These are phyloP conservation scores for Mormyrops boulengeri DNA, from an alignment of 2,797 vertebrate species.

Conservation along the genomic window DNA sequence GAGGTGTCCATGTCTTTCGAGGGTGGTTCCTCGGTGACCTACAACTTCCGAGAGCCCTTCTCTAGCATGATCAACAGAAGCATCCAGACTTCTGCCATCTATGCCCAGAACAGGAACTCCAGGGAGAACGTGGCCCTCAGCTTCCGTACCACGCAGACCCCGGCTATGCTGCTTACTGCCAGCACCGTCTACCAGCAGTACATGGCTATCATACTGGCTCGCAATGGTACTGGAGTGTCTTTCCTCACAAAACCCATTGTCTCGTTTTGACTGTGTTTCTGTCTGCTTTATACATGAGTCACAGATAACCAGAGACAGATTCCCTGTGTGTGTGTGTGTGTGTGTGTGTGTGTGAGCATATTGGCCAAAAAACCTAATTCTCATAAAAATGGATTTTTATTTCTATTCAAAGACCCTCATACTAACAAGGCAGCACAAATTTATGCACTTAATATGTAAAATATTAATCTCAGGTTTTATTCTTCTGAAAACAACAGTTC, in stretches of 20 bases:
- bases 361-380: not conserved
- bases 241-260: not conserved
- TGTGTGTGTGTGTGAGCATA: not conserved
- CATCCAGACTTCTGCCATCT: constrained; percentile 64
- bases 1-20: constrained; percentile 77
- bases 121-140: constrained; percentile 68
- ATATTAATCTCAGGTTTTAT: not conserved
- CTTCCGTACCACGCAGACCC: constrained; percentile 64
- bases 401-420: not conserved
- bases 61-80: constrained; percentile 68
- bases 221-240: constrained; percentile 59
- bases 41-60: constrained; percentile 72
- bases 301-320: not conserved
- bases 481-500: not conserved
- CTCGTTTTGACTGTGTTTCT: not conserved
- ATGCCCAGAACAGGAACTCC: constrained; percentile 56
- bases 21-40: constrained; percentile 65
- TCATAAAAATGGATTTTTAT: not conserved
- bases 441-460: not conserved
- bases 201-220: constrained; percentile 69
- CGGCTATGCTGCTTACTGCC: constrained; percentile 68
- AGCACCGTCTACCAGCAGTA: constrained; percentile 68
- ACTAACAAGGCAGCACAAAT: not conserved
- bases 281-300: not conserved
- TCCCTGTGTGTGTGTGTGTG: not conserved